Base-by-base conservation (phyloP, 2,888 invertebrate species). In the Hipparchia sbordonii region DNA sequence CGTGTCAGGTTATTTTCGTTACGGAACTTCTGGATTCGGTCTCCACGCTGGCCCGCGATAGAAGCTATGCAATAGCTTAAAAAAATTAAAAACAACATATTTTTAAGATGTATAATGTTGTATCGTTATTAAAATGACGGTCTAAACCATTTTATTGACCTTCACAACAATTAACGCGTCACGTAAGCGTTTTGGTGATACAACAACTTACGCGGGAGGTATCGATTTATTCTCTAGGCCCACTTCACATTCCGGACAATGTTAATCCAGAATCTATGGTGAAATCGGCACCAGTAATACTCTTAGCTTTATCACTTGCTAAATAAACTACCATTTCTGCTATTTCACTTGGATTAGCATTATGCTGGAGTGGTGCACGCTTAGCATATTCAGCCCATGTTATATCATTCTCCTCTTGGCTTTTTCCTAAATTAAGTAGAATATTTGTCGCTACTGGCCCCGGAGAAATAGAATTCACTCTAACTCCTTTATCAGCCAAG, bases 391-490 rank as follows among this genome's bases (percentile, higher is more conserved):
- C 54, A n/a, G 75, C 75, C 74, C 72, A 80, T 51, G 76, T 66
- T 5, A 66, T 69, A n/a, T 82, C 79, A 68, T 54, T 79, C 67
- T 77, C 77, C 74, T 79, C 77, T n/a, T 71, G 69, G 71, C 52
- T 71, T 1, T 75, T 23, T 39, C 81, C 80, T 8, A 77, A 62
- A 67, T 79, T 78, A 39, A 72, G 7, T n/a, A 79, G 67, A 67
- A 84, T 77, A 71, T 85, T 81, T 4, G 86, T 85, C 66, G 79
- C 96, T 4, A 95, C 94, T 0, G 96, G 95, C 57, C 97, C 97
- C 39, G 97, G 97, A 80, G 95, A 95, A 4, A 97, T 95, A 63
- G 95, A 92, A 84, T 97, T 97, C 0, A 96, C 96, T 72, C 97
- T 89, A 1, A 97, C 95, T 57, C 86, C 91, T 81, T 94, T 89